Percentiles rank a stretch among this genome's conserved stretches.
Evolutionary conservation across 2,888 invertebrate genomes (phyloP).

Genomic region (Sisyra terminalis): DNA sequence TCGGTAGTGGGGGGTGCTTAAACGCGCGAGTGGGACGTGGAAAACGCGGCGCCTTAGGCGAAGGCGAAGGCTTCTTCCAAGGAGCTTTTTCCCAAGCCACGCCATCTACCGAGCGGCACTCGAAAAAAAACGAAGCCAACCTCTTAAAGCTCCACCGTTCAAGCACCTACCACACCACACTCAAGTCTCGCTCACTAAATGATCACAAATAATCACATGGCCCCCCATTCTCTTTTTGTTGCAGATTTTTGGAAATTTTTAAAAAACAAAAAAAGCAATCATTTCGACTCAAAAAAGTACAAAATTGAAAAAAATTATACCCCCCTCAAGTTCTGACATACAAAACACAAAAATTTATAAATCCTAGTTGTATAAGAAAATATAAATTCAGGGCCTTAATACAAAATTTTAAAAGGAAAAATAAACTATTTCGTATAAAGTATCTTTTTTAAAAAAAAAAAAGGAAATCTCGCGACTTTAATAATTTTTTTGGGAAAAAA

Average conservation of each 20-base stretch:
- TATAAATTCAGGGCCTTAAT: not conserved
- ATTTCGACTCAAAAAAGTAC: not conserved
- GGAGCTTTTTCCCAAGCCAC: no score
- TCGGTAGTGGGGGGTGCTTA: no score
- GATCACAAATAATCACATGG: no score
- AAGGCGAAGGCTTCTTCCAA: no score
- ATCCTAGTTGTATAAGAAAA: constrained; percentile 1
- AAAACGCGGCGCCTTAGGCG: no score
- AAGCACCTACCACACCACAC: no score
- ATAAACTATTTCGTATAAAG: constrained; percentile 3
- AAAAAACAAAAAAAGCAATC: not conserved
- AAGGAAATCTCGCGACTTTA: not conserved
- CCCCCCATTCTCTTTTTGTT: not conserved
- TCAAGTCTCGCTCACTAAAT: no score
- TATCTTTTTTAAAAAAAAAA: constrained; percentile 1
- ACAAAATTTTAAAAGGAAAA: constrained; percentile 1
- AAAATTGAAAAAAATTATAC: not conserved
- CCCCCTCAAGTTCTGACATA: not conserved
- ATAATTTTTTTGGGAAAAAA: not conserved
- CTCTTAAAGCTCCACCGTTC: no score
- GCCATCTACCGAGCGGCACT: no score
- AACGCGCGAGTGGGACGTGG: no score
- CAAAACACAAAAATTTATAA: constrained; percentile 2
- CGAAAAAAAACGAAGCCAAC: no score
- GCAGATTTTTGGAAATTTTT: not conserved